Evolutionary conservation across 2,113 vertebrate species (phyloP).

Genomic region (Piliocolobus tephrosceles): DNA sequence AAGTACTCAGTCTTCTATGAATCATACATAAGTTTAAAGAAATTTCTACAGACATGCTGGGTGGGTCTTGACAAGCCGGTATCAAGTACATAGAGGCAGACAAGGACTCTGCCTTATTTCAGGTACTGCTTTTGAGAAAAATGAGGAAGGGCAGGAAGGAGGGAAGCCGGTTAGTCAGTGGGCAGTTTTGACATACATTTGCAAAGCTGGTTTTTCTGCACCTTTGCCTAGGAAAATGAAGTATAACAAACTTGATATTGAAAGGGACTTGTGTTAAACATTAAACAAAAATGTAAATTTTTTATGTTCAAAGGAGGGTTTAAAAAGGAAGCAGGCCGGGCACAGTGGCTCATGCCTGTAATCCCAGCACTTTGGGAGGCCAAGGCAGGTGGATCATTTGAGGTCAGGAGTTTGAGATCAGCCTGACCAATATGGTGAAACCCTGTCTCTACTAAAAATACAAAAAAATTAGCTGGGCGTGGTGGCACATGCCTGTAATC

Average conservation of each 20-base stretch:
- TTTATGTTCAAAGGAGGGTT: not conserved
- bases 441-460: too few species aligned
- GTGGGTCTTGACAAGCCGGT: not conserved
- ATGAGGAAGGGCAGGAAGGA: not conserved
- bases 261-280: not conserved
- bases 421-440: too few species aligned
- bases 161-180: not conserved
- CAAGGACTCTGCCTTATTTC: not conserved
- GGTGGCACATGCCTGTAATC: too few species aligned
- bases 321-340: not conserved
- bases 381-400: too few species aligned
- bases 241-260: not conserved
- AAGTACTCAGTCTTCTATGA: not conserved
- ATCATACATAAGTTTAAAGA: not conserved
- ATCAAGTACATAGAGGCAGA: not conserved
- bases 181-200: not conserved
- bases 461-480: too few species aligned
- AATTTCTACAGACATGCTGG: not conserved
- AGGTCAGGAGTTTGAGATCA: too few species aligned
- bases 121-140: not conserved
- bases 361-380: too few species aligned
- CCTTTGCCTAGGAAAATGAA: not conserved
- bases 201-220: conserved; percentile 50
- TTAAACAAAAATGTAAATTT: conserved; percentile 6
- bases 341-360: too few species aligned